phyloP scores from a whole-genome alignment of 2,797 vertebrate genomes.

The Darevskia mixta region DNA sequence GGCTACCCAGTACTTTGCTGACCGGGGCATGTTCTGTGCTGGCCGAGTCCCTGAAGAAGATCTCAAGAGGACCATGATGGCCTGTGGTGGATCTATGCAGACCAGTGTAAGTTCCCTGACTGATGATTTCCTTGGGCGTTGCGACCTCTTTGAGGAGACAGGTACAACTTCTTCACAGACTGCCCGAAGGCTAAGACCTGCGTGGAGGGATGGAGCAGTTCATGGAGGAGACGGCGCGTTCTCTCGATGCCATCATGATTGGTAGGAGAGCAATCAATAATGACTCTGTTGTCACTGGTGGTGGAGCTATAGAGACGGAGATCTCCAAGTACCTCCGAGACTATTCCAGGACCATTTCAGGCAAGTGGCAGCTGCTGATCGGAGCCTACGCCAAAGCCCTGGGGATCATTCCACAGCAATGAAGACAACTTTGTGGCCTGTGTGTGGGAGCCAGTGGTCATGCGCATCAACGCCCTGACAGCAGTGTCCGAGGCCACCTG shows the following conservation, averaged over 20 bases:
- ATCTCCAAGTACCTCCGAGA: constrained; percentile 94
- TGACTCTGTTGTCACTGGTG: constrained; percentile 93
- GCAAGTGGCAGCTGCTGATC: too few relatives aligned
- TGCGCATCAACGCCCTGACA: constrained; percentile 93
- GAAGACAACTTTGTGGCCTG: constrained; percentile 89
- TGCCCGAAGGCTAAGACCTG: too few relatives aligned
- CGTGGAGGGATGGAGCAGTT: too few relatives aligned
- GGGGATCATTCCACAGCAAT: too few relatives aligned
- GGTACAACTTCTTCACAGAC: too few relatives aligned
- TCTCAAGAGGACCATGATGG: constrained; percentile 98
- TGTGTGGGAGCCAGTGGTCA: constrained; percentile 94
- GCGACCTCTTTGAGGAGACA: too few relatives aligned
- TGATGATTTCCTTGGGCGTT: too few relatives aligned
- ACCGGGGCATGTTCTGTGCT: constrained; percentile 97
- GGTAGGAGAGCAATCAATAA: constrained; percentile 67
- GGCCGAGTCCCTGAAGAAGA: constrained; percentile 96
- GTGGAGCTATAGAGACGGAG: constrained; percentile 98
- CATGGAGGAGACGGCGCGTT: too few relatives aligned
- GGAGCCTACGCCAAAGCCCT: too few relatives aligned
- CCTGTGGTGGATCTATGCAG: too few relatives aligned
- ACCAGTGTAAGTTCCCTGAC: too few relatives aligned
- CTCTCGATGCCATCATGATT: too few relatives aligned
- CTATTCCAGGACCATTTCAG: constrained; percentile 94
- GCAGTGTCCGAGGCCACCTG: constrained; percentile 95
- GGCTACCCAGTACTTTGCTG: constrained; percentile 96